A percentile compares a stretch with the other conserved stretches of the same genome.
Evolutionary conservation across 1,140 invertebrate species (phyloP).

Genomic region (Euborellia annulipes): DNA sequence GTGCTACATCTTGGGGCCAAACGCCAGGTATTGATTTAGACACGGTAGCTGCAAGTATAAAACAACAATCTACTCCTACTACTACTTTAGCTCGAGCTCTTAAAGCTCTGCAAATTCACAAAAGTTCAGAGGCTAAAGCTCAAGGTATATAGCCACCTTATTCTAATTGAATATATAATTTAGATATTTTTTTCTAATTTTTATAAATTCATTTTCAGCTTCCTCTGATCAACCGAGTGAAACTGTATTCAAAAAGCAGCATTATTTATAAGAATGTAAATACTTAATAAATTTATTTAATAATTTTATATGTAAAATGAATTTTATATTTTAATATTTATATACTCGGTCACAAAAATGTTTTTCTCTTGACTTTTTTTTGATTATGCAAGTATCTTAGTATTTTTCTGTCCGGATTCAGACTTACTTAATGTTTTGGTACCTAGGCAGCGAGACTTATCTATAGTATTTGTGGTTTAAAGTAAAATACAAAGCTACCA

Average conservation of each 20-base stretch:
- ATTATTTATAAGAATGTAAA: conserved; percentile 2
- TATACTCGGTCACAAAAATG: too few species aligned
- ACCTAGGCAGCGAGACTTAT: too few species aligned
- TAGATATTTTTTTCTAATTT: neutral
- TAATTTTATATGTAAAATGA: too few species aligned
- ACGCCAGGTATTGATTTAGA: conserved; percentile 19
- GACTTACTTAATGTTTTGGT: too few species aligned
- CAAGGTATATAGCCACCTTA: neutral
- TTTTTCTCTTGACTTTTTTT: too few species aligned
- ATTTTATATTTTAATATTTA: too few species aligned
- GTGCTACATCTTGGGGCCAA: conserved; percentile 11
- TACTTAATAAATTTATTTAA: too few species aligned
- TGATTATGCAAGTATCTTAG: too few species aligned
- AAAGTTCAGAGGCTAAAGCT: neutral
- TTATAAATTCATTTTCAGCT: neutral
- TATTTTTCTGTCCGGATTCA: too few species aligned
- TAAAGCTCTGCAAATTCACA: neutral
- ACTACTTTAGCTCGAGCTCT: neutral
- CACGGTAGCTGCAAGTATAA: conserved; percentile 19
- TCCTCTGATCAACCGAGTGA: neutral
- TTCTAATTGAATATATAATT: neutral
- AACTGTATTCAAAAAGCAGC: neutral
- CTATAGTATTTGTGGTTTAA: too few species aligned
- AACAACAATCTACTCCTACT: neutral
- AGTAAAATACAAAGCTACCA: too few species aligned